phyloP scores from a whole-genome alignment of 2,888 invertebrate species.

The Nomada ruficornis region DNA sequence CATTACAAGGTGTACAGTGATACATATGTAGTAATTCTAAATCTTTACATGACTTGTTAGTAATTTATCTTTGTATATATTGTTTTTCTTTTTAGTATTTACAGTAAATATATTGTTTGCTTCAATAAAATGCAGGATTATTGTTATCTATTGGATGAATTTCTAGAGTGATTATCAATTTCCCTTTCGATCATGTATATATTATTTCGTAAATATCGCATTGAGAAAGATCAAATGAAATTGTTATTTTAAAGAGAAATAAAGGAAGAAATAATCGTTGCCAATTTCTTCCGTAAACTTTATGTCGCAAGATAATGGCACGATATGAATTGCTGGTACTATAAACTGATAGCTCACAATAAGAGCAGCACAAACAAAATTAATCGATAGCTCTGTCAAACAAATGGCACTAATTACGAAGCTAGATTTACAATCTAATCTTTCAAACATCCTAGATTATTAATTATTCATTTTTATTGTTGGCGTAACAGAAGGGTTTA shows the following conservation, averaged over 20 bases:
- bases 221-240: slow-evolving; percentile 13
- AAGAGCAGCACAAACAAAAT: slow-evolving; percentile 24
- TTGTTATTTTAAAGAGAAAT: not conserved
- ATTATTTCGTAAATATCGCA: slow-evolving; percentile 33
- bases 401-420: slow-evolving; percentile 63
- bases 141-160: slow-evolving; percentile 50
- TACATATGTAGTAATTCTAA: slow-evolving; percentile 73
- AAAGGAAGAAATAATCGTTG: slow-evolving; percentile 9
- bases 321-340: slow-evolving; percentile 20
- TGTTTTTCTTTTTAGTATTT: slow-evolving; percentile 69
- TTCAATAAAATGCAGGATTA: slow-evolving; percentile 48
- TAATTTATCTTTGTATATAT: slow-evolving; percentile 63
- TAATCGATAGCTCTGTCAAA: slow-evolving; percentile 33
- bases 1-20: slow-evolving; percentile 79
- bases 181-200: slow-evolving; percentile 42
- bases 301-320: slow-evolving; percentile 42
- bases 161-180: slow-evolving; percentile 63
- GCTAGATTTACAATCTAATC: slow-evolving; percentile 50
- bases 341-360: slow-evolving; percentile 10
- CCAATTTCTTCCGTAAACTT: slow-evolving; percentile 24
- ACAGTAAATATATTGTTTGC: slow-evolving; percentile 66
- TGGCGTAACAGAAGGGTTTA: slow-evolving; percentile 30
- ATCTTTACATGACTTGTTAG: slow-evolving; percentile 75
- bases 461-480: slow-evolving; percentile 37
- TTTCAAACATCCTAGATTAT: slow-evolving; percentile 19